Evolutionary conservation across 2,888 invertebrate genomes (phyloP).

Genomic region (Theristus sp.): DNA sequence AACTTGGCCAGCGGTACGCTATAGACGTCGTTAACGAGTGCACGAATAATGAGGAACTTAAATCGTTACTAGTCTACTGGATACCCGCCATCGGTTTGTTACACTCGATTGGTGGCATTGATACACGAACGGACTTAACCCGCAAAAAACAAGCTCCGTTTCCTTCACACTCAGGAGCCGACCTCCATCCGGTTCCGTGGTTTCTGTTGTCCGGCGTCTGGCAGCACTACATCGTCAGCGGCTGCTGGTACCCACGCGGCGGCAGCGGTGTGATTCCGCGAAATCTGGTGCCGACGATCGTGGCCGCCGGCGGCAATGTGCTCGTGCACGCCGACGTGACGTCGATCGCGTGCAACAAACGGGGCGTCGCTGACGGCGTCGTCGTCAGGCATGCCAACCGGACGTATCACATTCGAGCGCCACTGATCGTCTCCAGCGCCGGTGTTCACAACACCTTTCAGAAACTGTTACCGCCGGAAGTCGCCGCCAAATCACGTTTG

Average conservation of each 20-base stretch:
- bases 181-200: neutral
- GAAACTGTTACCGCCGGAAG: no score
- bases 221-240: neutral
- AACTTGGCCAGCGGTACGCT: neutral
- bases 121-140: no score
- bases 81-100: neutral
- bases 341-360: constrained; percentile 2
- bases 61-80: neutral
- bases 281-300: constrained; percentile 22
- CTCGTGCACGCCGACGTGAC: constrained; percentile 25
- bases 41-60: neutral
- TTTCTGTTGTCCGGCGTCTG: neutral
- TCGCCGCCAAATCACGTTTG: no score
- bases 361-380: neutral
- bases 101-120: no score
- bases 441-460: neutral
- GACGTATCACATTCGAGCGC: neutral
- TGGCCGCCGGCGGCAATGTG: constrained; percentile 28
- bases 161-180: neutral
- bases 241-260: neutral
- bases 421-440: neutral
- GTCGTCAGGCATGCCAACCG: neutral
- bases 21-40: neutral
- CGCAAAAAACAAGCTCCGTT: neutral
- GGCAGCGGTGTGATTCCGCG: neutral